Percentiles rank a stretch among this genome's conserved stretches.
Conservation (phyloP, 2,113 vertebrate genomes). For the Prionailurus bengalensis region DNA sequence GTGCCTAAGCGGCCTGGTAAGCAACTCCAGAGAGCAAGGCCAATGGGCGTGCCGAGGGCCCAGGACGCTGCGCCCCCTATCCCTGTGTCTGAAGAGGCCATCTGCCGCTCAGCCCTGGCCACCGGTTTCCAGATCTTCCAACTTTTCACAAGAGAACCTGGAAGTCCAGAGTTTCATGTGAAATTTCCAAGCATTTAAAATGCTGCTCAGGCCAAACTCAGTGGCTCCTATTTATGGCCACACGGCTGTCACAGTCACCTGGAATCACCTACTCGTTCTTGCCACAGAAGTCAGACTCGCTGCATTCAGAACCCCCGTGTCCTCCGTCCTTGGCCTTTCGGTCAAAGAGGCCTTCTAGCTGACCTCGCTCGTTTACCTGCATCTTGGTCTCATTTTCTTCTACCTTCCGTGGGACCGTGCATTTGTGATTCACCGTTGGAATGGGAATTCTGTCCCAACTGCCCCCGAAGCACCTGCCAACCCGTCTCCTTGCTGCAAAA, state of each 20-base stretch:
- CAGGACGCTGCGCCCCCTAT: accelerated
- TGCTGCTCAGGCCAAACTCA: too few species aligned
- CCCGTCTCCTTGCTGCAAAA: not conserved
- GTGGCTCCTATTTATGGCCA: not conserved
- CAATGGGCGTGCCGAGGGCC: accelerated
- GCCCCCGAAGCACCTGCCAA: not conserved
- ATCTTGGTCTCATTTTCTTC: not conserved
- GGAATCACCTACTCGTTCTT: not conserved
- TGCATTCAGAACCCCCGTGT: too few species aligned
- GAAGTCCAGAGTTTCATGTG: not conserved
- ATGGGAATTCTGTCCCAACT: not conserved
- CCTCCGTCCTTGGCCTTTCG: not conserved
- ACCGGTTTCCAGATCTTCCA: not conserved
- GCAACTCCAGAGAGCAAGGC: not conserved
- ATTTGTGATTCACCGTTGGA: not conserved
- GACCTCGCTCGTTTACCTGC: accelerated
- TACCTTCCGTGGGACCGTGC: not conserved
- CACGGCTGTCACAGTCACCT: not conserved
- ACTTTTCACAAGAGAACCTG: not conserved
- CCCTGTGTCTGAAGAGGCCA: not conserved
- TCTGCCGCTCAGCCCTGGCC: not conserved
- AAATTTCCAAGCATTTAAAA: conserved; percentile 21
- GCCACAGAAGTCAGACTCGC: not conserved
- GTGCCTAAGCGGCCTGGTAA: not conserved
- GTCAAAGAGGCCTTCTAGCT: not conserved